Percentiles rank a stretch among this genome's conserved stretches.
These are phyloP conservation scores for Platyrinchus mystaceus DNA, from an alignment of 2,797 vertebrate species.

Conservation along the genomic window DNA sequence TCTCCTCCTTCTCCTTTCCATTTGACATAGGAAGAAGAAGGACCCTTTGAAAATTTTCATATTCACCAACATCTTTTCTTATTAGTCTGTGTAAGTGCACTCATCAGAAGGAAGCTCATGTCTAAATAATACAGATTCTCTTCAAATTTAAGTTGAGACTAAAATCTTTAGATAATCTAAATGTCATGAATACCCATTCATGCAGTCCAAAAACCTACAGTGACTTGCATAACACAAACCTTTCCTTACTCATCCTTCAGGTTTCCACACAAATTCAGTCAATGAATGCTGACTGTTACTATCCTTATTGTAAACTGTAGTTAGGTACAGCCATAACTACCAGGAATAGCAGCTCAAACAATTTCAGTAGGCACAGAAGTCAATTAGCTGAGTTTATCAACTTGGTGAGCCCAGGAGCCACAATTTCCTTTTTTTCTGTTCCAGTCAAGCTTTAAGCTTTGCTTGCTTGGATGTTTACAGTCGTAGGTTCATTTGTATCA, in stretches of 20 bases:
- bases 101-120: background rate
- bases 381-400: background rate
- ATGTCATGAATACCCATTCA: background rate
- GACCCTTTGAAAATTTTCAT: background rate
- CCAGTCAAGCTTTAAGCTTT: background rate
- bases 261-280: background rate
- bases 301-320: background rate
- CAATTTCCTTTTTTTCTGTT: background rate
- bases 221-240: background rate
- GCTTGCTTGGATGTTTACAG: background rate
- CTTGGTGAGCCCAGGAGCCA: background rate
- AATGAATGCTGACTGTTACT: background rate
- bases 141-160: background rate
- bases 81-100: background rate
- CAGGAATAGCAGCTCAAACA: background rate
- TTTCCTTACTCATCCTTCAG: background rate
- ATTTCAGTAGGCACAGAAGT: background rate
- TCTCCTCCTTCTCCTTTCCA: background rate
- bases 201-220: background rate
- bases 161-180: background rate
- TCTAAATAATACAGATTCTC: background rate
- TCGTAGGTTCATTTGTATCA: constrained; percentile 43
- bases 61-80: background rate
- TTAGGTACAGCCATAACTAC: background rate
- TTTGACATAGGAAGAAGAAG: background rate